Evolutionary conservation across 2,888 invertebrate species (phyloP).

Genomic region (Nephrotoma flavescens): DNA sequence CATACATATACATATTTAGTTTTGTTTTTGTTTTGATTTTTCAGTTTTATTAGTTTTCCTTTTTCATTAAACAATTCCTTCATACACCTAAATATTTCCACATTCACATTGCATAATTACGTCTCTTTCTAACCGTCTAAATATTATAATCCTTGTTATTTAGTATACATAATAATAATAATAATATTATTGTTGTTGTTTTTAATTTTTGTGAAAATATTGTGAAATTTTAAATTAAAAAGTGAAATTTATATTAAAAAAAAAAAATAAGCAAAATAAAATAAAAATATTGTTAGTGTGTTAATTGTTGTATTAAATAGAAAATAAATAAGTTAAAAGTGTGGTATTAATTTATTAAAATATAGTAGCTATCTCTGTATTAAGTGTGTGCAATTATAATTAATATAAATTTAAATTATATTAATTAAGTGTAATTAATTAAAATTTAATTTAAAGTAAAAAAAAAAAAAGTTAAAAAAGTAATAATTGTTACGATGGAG

Average conservation of each 20-base stretch:
- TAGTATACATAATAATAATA: neutral
- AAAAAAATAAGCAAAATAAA: neutral
- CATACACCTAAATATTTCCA: neutral
- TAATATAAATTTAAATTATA: neutral
- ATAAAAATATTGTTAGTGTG: neutral
- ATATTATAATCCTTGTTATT: neutral
- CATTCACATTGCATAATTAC: neutral
- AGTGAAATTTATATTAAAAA: neutral
- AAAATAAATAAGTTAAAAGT: neutral
- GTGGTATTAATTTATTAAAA: neutral
- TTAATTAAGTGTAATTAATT: neutral
- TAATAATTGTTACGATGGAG: conserved; percentile 19
- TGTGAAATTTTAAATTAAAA: neutral
- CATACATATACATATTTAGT: neutral
- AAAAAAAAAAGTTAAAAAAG: neutral
- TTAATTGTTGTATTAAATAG: neutral
- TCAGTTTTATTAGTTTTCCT: neutral
- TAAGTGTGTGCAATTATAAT: neutral
- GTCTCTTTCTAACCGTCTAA: neutral
- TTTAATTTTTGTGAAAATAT: neutral
- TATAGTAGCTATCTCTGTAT: neutral
- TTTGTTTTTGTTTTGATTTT: neutral
- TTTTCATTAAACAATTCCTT: neutral
- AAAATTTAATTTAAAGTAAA: neutral
- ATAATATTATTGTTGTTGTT: neutral